These are phyloP conservation scores for Prolemur simus DNA, from an alignment of 2,113 vertebrate species.

Conservation along the genomic window DNA sequence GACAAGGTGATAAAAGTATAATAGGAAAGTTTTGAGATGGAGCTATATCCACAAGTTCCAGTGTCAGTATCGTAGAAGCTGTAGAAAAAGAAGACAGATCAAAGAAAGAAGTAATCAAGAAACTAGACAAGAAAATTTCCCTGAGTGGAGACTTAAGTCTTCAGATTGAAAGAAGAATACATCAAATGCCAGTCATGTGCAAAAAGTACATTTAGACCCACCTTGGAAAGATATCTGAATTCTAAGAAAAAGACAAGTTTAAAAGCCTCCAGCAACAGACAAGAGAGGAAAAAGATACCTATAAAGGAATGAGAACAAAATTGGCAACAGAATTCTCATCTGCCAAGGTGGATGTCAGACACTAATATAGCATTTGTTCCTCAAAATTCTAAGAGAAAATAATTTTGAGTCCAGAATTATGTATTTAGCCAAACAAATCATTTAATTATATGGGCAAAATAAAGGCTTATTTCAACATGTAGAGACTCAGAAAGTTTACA, in stretches of 20 bases:
- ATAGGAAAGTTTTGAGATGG: neutral
- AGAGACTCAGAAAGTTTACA: neutral
- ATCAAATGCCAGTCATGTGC: neutral
- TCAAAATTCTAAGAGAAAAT: neutral
- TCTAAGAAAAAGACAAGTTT: constrained; percentile 5
- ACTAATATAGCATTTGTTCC: neutral
- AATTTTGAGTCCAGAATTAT: neutral
- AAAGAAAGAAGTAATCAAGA: neutral
- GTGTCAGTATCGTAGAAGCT: neutral
- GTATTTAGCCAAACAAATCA: neutral
- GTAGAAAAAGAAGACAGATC: neutral
- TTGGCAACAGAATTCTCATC: neutral
- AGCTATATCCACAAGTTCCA: neutral
- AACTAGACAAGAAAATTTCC: neutral
- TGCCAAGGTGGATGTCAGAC: neutral
- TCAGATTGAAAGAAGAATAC: neutral
- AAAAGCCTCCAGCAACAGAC: neutral
- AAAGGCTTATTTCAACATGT: neutral
- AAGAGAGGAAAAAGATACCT: neutral
- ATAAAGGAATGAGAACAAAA: neutral
- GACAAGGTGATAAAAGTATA: neutral
- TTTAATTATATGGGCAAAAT: neutral
- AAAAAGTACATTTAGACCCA: neutral
- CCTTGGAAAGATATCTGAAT: neutral
- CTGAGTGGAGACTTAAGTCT: neutral